A percentile compares a stretch with the other conserved stretches of the same genome.
phyloP scores from a whole-genome alignment of 2,797 vertebrate genomes.

The Semaprochilodus insignis region DNA sequence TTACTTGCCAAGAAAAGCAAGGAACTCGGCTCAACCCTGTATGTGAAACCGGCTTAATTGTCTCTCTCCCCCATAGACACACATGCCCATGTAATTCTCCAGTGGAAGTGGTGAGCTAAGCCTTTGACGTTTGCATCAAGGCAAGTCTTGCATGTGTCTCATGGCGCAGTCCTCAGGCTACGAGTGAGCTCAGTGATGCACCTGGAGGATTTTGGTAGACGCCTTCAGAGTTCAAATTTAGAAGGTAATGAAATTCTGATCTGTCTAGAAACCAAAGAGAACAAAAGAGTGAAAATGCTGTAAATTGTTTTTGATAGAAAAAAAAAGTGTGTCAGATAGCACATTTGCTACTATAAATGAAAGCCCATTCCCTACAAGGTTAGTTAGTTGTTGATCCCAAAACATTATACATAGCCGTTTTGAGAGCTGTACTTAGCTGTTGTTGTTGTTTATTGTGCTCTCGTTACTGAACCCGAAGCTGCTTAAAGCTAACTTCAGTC shows the following conservation, averaged over 20 bases:
- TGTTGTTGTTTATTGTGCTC: too few relatives aligned
- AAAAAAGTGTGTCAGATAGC: too few relatives aligned
- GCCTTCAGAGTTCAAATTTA: not conserved
- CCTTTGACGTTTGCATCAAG: slow-evolving; percentile 18
- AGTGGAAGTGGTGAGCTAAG: not conserved
- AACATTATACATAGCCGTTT: too few relatives aligned
- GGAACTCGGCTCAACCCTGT: not conserved
- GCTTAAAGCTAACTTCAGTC: too few relatives aligned
- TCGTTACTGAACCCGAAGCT: too few relatives aligned
- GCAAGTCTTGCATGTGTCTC: slow-evolving; percentile 2
- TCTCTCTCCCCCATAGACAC: slow-evolving; percentile 23
- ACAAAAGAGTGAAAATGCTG: not conserved
- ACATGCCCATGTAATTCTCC: not conserved
- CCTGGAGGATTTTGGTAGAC: not conserved
- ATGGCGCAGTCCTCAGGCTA: not conserved
- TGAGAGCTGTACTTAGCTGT: too few relatives aligned
- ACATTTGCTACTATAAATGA: too few relatives aligned
- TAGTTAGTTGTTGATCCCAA: too few relatives aligned
- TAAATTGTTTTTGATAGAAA: too few relatives aligned
- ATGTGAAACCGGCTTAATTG: slow-evolving; percentile 22
- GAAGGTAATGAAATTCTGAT: not conserved
- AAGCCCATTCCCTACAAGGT: too few relatives aligned
- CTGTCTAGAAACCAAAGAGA: not conserved
- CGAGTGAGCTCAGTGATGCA: not conserved
- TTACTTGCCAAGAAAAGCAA: slow-evolving; percentile 46